phyloP scores from a whole-genome alignment of 2,888 invertebrate species.

The Hyposoter dolosus region DNA sequence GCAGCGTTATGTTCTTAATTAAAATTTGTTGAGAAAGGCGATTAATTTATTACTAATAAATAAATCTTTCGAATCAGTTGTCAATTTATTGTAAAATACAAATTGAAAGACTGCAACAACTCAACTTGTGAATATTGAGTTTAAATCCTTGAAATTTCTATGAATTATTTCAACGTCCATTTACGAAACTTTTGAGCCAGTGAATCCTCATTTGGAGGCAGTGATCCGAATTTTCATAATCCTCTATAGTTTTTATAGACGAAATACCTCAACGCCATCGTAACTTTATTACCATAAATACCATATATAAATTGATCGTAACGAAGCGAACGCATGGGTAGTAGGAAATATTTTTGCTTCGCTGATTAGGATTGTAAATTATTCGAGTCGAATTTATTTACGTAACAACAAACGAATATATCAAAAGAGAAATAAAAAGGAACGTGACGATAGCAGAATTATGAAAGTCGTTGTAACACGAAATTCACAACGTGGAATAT shows the following conservation, averaged over 20 bases:
- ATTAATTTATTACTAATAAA: neutral
- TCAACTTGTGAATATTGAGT: neutral
- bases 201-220: constrained; percentile 11
- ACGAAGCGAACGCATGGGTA: neutral
- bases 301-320: constrained; percentile 23
- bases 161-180: neutral
- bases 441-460: constrained; percentile 45
- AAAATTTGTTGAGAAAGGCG: too few species aligned
- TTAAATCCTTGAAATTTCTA: neutral
- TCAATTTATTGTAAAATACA: neutral
- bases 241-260: neutral
- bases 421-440: neutral
- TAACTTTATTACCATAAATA: constrained; percentile 33
- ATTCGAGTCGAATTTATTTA: constrained; percentile 39
- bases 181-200: neutral
- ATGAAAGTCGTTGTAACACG: constrained; percentile 48
- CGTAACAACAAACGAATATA: constrained; percentile 15
- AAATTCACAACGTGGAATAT: constrained; percentile 22
- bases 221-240: constrained; percentile 3
- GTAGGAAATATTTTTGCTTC: constrained; percentile 18
- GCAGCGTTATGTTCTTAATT: neutral
- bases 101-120: neutral
- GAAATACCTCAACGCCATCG: constrained; percentile 25
- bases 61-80: neutral
- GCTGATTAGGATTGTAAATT: constrained; percentile 30